Conservation (phyloP, 2,113 vertebrate species). For the Proteles cristata region DNA sequence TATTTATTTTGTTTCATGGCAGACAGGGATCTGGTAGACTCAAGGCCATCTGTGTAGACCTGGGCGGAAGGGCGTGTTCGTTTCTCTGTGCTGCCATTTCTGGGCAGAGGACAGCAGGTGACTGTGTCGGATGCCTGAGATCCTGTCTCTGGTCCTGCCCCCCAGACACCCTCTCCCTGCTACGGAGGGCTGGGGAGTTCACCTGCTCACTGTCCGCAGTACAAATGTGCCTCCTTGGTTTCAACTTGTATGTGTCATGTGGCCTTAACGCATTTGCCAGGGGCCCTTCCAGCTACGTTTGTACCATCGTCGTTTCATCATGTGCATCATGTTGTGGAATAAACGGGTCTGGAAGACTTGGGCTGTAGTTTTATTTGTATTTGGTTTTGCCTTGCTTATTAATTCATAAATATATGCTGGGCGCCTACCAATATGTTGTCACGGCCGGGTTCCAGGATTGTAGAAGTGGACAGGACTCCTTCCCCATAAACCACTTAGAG, state of each 20-base stretch:
- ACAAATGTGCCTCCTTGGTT: background rate
- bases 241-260: background rate
- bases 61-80: background rate
- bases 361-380: background rate
- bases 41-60: background rate
- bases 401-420: background rate
- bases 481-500: background rate
- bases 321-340: background rate
- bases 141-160: background rate
- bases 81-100: background rate
- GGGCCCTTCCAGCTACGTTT: background rate
- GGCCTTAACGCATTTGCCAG: background rate
- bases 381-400: background rate
- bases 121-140: background rate
- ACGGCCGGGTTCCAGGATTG: too few relatives aligned
- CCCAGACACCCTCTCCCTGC: background rate
- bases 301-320: accelerated
- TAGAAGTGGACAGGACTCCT: background rate
- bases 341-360: background rate
- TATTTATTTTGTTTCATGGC: background rate
- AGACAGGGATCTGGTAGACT: background rate
- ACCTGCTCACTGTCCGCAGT: accelerated
- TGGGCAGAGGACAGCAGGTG: background rate
- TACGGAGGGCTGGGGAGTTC: background rate
- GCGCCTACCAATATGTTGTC: background rate